Evolutionary conservation across 1,140 invertebrate species (phyloP).

Genomic region (Ceratina australensis): DNA sequence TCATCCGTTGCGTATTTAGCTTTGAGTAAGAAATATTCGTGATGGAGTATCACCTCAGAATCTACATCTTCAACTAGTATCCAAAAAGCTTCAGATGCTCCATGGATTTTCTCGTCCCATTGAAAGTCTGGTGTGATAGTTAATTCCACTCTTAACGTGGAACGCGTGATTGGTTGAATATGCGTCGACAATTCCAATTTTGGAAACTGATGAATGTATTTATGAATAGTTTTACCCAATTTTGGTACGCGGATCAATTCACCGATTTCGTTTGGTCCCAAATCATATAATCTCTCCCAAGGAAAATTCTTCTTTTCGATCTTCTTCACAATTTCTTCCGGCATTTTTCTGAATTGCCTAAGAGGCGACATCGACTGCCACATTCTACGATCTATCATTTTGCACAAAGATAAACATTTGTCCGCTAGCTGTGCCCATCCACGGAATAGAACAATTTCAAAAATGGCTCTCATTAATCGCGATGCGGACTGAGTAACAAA

Average conservation of each 20-base stretch:
- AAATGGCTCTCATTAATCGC: conserved; percentile 97
- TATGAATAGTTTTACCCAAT: conserved; percentile 98
- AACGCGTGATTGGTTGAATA: conserved; percentile 98
- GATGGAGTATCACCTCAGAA: conserved; percentile 96
- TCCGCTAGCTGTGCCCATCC: conserved; percentile 99
- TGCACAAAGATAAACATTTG: conserved; percentile 96
- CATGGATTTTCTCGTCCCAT: conserved; percentile 99
- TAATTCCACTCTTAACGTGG: conserved; percentile 95
- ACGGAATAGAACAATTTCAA: conserved; percentile 93
- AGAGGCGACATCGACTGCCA: conserved; percentile 99
- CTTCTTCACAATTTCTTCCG: conserved; percentile 98
- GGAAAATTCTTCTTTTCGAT: conserved; percentile 99
- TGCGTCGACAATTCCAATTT: conserved; percentile 96
- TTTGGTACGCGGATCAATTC: conserved; percentile 98
- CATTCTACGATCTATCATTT: conserved; percentile 99
- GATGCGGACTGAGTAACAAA: conserved; percentile 99
- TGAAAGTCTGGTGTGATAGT: conserved; percentile 99
- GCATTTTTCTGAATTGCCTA: conserved; percentile 98
- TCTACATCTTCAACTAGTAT: conserved; percentile 99
- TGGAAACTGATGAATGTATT: conserved; percentile 98
- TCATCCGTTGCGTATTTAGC: conserved; percentile 96
- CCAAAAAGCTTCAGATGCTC: conserved; percentile 98
- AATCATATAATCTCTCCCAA: conserved; percentile 96
- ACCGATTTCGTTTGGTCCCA: conserved; percentile 98
- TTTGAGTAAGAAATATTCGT: conserved; percentile 98